Conservation (phyloP, 2,888 invertebrate genomes). For the Drosophila setosimentum region DNA sequence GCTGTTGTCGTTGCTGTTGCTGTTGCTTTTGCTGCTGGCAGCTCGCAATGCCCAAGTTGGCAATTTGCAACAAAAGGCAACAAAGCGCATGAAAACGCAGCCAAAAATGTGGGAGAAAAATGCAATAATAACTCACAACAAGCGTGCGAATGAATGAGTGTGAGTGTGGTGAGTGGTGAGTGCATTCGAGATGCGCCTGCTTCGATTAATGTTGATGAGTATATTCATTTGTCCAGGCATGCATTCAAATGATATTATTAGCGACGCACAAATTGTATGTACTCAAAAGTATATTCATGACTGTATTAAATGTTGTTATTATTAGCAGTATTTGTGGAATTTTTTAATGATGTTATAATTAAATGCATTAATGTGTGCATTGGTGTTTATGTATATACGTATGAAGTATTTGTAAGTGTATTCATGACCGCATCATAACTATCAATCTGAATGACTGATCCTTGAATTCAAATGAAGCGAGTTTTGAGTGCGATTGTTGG, state of each 20-base stretch:
- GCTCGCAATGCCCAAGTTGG: conserved; percentile 74
- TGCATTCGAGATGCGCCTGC: conserved; percentile 34
- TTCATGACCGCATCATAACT: background rate
- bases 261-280: background rate
- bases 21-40: conserved; percentile 37
- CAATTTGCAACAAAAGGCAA: conserved; percentile 78
- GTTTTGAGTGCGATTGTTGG: conserved; percentile 11
- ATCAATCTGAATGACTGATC: background rate
- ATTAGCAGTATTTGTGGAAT: background rate
- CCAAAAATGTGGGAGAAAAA: conserved; percentile 3
- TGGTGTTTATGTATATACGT: conserved; percentile 6
- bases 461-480: conserved; percentile 6
- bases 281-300: conserved; percentile 4
- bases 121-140: conserved; percentile 7
- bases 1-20: conserved; percentile 21
- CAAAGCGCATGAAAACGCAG: conserved; percentile 38
- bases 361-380: background rate
- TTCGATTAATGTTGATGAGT: conserved; percentile 26
- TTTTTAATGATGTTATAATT: background rate
- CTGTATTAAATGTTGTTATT: conserved; percentile 2
- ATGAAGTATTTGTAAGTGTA: background rate
- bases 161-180: conserved; percentile 10
- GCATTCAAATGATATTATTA: conserved; percentile 8
- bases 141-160: conserved; percentile 1
- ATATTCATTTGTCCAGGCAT: conserved; percentile 22